A percentile compares a stretch with the other conserved stretches of the same genome.
phyloP scores from a whole-genome alignment of 1,140 invertebrate genomes.

The Drosophila azteca region DNA sequence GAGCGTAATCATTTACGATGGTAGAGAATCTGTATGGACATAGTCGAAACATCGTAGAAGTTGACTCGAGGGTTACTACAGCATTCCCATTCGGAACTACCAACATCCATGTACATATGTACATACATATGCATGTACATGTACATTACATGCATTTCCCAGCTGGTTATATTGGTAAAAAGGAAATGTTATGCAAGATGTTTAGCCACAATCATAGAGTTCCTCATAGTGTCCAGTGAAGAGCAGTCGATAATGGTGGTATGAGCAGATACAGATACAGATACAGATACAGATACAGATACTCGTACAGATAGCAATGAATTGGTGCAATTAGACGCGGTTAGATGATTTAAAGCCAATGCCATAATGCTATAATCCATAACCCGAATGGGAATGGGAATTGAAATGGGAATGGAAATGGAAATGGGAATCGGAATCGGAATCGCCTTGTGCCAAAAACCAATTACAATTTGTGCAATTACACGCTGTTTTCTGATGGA shows the following conservation, averaged over 20 bases:
- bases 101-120: too few relatives aligned
- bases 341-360: conserved; percentile 22
- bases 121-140: too few relatives aligned
- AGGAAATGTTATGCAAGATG: conserved; percentile 10
- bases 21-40: too few relatives aligned
- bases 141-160: too few relatives aligned
- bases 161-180: too few relatives aligned
- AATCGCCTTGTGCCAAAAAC: conserved; percentile 34
- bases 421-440: background rate
- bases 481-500: conserved; percentile 33
- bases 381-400: conserved; percentile 14
- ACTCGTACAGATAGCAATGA: background rate
- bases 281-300: too few relatives aligned
- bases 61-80: too few relatives aligned
- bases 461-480: conserved; percentile 23
- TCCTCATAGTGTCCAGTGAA: conserved; percentile 11
- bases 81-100: too few relatives aligned
- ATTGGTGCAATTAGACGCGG: conserved; percentile 54
- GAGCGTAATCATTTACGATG: too few relatives aligned
- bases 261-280: too few relatives aligned
- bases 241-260: background rate
- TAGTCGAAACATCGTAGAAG: too few relatives aligned
- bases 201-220: conserved; percentile 3
- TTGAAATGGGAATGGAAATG: background rate
- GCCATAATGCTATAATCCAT: conserved; percentile 46